phyloP scores from a whole-genome alignment of 30 jellyfish, hydroid and myxozoan genomes.

The Hydractinia symbiolongicarpus region DNA sequence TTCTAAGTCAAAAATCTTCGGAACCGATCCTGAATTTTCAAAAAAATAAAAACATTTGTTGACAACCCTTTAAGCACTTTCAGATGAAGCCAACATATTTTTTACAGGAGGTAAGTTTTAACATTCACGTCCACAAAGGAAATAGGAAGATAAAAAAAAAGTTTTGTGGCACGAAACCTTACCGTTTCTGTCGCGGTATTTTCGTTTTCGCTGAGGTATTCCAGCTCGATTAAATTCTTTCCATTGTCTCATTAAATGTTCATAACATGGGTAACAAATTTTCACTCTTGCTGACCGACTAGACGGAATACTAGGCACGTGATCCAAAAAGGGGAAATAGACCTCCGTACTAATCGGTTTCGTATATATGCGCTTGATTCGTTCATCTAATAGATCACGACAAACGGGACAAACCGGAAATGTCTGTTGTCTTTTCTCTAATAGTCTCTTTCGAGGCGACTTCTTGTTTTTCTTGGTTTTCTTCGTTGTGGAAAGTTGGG shows the following conservation, averaged over 20 bases:
- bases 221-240: slow-evolving; percentile 14
- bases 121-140: too few relatives aligned
- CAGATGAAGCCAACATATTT: too few relatives aligned
- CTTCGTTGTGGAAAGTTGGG: background rate
- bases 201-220: slow-evolving; percentile 22
- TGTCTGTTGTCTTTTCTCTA: background rate
- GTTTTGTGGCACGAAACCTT: background rate
- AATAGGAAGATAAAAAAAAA: too few relatives aligned
- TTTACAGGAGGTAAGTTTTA: too few relatives aligned
- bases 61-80: too few relatives aligned
- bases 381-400: slow-evolving; percentile 16
- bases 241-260: slow-evolving; percentile 27
- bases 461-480: background rate
- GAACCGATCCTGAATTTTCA: too few relatives aligned
- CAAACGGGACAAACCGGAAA: slow-evolving; percentile 28
- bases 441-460: background rate
- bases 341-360: slow-evolving; percentile 25
- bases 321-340: slow-evolving; percentile 22
- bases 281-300: background rate
- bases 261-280: slow-evolving; percentile 28
- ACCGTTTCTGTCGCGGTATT: slow-evolving; percentile 17
- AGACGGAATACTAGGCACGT: background rate
- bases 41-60: too few relatives aligned
- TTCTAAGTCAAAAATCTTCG: too few relatives aligned
- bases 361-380: background rate